Evolutionary conservation across 2,113 vertebrate genomes (phyloP).

Genomic region (Sclerurus mexicanus): DNA sequence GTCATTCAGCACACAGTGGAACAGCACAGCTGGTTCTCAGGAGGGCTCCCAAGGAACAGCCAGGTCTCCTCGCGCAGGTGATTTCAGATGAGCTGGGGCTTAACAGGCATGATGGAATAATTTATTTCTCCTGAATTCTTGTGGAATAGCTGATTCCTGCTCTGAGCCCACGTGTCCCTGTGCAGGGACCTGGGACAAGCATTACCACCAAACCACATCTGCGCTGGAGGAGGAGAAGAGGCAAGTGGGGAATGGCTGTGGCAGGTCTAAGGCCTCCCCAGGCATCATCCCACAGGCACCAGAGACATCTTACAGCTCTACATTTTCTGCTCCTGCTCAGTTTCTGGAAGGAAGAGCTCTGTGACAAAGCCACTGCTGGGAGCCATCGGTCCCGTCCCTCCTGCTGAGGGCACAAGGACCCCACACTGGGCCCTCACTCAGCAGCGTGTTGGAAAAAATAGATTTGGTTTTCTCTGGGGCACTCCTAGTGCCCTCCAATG

Average conservation of each 20-base stretch:
- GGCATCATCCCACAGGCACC: neutral
- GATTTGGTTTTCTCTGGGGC: neutral
- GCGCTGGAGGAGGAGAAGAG: neutral
- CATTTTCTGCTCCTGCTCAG: accelerated
- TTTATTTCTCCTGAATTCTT: neutral
- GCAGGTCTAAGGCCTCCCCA: neutral
- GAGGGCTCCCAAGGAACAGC: neutral
- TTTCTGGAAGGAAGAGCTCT: neutral
- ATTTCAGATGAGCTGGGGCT: neutral
- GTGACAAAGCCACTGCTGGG: neutral
- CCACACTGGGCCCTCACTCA: neutral
- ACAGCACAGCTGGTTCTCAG: neutral
- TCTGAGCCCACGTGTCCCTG: accelerated
- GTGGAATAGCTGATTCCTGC: neutral
- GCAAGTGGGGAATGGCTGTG: neutral
- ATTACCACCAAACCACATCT: neutral
- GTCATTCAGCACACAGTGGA: neutral
- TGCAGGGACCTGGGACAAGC: neutral
- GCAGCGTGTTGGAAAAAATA: neutral
- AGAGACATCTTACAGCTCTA: neutral
- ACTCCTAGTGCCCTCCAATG: neutral
- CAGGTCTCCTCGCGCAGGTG: neutral
- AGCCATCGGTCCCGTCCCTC: neutral
- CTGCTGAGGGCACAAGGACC: neutral
- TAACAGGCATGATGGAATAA: accelerated